Conservation (phyloP, 2,888 invertebrate species). For the Andrena chrysosceles region DNA sequence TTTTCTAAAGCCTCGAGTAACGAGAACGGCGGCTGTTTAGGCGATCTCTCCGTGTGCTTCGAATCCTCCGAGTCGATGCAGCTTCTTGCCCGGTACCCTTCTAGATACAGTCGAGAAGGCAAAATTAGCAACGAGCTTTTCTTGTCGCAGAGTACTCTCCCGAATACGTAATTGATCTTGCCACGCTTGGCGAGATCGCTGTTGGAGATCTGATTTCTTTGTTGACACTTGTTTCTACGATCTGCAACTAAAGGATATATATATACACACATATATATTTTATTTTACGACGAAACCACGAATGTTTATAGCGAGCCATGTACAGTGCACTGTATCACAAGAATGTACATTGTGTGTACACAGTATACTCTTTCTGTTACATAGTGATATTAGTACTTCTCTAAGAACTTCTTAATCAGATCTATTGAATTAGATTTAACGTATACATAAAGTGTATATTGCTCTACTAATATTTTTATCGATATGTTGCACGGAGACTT, state of each 20-base stretch:
- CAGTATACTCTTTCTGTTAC: conserved; percentile 55
- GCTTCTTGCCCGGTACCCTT: conserved; percentile 34
- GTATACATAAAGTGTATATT: conserved; percentile 60
- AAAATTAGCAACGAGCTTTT: conserved; percentile 28
- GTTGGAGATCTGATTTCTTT: conserved; percentile 53
- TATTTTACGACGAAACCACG: conserved; percentile 30
- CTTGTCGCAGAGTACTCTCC: conserved; percentile 1
- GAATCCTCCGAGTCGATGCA: conserved; percentile 27
- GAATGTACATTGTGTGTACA: conserved; percentile 56
- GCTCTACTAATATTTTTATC: conserved; percentile 63
- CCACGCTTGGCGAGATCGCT: conserved; percentile 16
- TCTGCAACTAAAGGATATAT: conserved; percentile 21
- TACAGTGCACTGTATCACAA: conserved; percentile 58
- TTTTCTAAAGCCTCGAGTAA: conserved; percentile 70
- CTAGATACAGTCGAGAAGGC: conserved; percentile 18
- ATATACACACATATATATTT: conserved; percentile 19
- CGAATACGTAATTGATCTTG: conserved; percentile 22
- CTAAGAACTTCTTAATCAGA: conserved; percentile 39
- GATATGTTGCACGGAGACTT: conserved; percentile 55
- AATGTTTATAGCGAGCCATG: conserved; percentile 54
- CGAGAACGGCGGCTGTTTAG: conserved; percentile 62
- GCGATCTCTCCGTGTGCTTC: conserved; percentile 62
- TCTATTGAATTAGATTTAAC: conserved; percentile 60
- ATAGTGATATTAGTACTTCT: conserved; percentile 66
- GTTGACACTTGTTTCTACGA: conserved; percentile 29